Evolutionary conservation across 92 coral and sea anemone species (phyloP), one percentile per base, ranked within the genome.

Genomic region (Porites cylindrica): DNA sequence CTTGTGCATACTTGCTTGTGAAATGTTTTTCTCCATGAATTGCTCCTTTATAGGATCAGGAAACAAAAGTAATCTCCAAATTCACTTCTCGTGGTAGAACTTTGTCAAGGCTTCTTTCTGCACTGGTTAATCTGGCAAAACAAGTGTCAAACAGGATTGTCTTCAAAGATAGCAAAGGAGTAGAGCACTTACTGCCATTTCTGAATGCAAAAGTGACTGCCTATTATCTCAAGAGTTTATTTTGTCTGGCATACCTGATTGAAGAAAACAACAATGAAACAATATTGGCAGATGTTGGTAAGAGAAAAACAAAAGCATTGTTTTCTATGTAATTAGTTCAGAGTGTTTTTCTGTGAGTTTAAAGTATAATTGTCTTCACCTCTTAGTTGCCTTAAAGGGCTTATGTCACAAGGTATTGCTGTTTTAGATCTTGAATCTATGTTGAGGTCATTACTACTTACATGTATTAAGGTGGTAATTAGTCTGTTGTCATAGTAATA

Each of bases 241-340:
- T 91, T 87, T 82, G 91, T 61, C 75, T 91, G 51, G 91, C 91
- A 56, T 91, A 85, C 26, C 88, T 91, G 8, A 69, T 82, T 76
- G 93, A 91, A 66, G 93, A 91, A 69, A 71, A 75, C 18, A 88
- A 91, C 82, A 91, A 87, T 76, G 70, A 77, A 43, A 21, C 76
- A 52, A 85, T 89, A 61, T 77, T 85, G 86, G 60, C 86, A 12
- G 86, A 85, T 89, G 38, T 85, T 76, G 92, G 92, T 89, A 78
- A 62, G 74, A 14, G 1, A 64, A 3, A 24, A 23, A 64, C 18
- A 32, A 56, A 8, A 56, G 14, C 14, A 56, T 56, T 56, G 16
- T 10, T 56, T 56, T 56, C 61, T 38, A 38, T 38, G 47, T 38
- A 38, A 38, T 38, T 38, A 38, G 47, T 38, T 4, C 47, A 38